A percentile compares a stretch with the other conserved stretches of the same genome.
Conservation (phyloP, 2,797 vertebrate genomes). For the Sternarchorhynchus goeldii region DNA sequence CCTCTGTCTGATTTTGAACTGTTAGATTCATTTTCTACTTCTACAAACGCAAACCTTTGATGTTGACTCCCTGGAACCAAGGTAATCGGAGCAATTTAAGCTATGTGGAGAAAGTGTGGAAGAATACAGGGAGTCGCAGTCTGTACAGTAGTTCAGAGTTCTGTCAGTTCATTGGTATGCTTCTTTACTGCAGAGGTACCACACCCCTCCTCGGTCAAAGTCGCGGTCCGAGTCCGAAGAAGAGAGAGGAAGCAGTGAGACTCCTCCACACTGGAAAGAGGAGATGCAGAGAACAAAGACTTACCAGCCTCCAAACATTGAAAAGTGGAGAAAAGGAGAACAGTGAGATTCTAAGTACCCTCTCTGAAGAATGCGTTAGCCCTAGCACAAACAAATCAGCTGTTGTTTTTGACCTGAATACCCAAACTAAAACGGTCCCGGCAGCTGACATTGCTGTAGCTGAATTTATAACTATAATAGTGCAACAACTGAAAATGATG, state of each 20-base stretch:
- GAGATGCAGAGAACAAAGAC: constrained; percentile 91
- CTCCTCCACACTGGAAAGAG: constrained; percentile 97
- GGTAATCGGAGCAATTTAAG: constrained; percentile 46
- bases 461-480: neutral
- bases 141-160: constrained; percentile 3
- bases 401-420: neutral
- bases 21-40: constrained; percentile 46
- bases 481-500: neutral
- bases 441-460: too few relatives aligned
- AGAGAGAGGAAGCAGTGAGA: constrained; percentile 88
- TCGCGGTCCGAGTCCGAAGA: constrained; percentile 89
- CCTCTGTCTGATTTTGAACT: constrained; percentile 46
- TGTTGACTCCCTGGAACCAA: constrained; percentile 52
- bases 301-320: constrained; percentile 83
- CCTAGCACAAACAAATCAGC: neutral
- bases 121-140: constrained; percentile 32
- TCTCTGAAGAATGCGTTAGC: neutral
- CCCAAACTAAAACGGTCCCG: too few relatives aligned
- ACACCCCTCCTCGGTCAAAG: constrained; percentile 91
- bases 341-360: constrained; percentile 74
- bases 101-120: constrained; percentile 38
- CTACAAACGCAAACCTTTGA: constrained; percentile 49
- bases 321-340: constrained; percentile 97
- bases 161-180: neutral
- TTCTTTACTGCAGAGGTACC: constrained; percentile 82